Evolutionary conservation across 2,113 vertebrate species (phyloP).

Genomic region (Eclectus roratus): DNA sequence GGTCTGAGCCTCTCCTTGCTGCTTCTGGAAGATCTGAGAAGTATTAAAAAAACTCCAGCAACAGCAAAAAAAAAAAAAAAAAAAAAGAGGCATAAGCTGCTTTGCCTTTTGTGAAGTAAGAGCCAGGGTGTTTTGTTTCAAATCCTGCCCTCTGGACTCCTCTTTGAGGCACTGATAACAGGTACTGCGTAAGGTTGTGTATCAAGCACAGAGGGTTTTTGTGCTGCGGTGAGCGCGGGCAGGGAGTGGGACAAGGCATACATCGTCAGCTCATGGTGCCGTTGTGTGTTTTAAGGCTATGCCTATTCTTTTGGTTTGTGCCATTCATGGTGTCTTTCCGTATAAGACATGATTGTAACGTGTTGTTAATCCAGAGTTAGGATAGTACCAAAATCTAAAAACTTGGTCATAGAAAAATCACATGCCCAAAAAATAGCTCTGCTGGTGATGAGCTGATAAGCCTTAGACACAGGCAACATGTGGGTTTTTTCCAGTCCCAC

Average conservation of each 20-base stretch:
- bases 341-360: background rate
- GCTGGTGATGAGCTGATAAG: background rate
- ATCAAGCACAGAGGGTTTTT: background rate
- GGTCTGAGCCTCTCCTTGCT: background rate
- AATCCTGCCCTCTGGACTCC: background rate
- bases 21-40: background rate
- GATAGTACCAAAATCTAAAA: background rate
- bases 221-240: background rate
- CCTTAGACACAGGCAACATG: background rate
- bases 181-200: background rate
- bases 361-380: background rate
- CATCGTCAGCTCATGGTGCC: rapidly evolving
- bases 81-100: background rate
- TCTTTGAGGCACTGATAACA: background rate
- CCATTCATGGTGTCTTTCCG: background rate
- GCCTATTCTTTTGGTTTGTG: background rate
- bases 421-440: background rate
- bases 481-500: background rate
- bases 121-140: background rate
- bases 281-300: background rate
- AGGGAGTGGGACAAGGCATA: rapidly evolving
- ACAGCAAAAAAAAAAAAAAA: background rate
- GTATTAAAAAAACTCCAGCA: background rate
- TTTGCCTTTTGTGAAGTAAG: background rate
- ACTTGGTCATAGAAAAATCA: background rate